Evolutionary conservation across 1,140 invertebrate genomes (phyloP), one percentile per base, ranked within the genome.

Genomic region (Octopus bimaculoides): DNA sequence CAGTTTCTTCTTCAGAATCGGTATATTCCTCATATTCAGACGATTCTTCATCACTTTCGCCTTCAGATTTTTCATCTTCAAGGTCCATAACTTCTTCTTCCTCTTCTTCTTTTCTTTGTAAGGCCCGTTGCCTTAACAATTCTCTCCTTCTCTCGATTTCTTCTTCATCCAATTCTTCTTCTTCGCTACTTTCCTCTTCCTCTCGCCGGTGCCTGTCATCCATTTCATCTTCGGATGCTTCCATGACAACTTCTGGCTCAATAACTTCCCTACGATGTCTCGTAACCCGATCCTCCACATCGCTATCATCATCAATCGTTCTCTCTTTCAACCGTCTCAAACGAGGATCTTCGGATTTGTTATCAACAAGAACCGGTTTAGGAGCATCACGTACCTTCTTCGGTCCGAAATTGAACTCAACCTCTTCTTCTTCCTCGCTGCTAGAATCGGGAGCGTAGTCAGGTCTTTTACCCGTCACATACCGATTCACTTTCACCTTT

Each of bases 111-210:
- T 94, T 93, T 78, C 90, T 89, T 82, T 94, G 93, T 9, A 92
- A 92, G 5, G 95, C 93, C 82, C 92, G 92, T 82, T 94, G 92
- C 79, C 93, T 92, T 17, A 96, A 87, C 79, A 93, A 92, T 75
- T 93, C 92, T 80, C 97, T 92, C 74, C 95, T 90, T 84, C 92
- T 92, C 87, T 97, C 96, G 84, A 97, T 94, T 90, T 97, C 96
- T 82, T 89, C 88, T 69, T 89, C 89, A 85, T 88, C 88, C 54
- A 89, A 75, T 78, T 89, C 87, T 75, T 89, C 88, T 75, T 88
- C 88, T 75, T 86, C 85, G 79, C 86, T 85, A 17, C 84, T 84
- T 20, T 86, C 85, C 56, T 92, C 92, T 86, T 95, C 95, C 41
- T 92, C 92, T 52, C 78, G 81, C 73, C 76, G 93, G 92, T 79